Percentiles rank a stretch among this genome's conserved stretches.
Conservation (phyloP, 2,113 vertebrate species). For the Heterotis niloticus region DNA sequence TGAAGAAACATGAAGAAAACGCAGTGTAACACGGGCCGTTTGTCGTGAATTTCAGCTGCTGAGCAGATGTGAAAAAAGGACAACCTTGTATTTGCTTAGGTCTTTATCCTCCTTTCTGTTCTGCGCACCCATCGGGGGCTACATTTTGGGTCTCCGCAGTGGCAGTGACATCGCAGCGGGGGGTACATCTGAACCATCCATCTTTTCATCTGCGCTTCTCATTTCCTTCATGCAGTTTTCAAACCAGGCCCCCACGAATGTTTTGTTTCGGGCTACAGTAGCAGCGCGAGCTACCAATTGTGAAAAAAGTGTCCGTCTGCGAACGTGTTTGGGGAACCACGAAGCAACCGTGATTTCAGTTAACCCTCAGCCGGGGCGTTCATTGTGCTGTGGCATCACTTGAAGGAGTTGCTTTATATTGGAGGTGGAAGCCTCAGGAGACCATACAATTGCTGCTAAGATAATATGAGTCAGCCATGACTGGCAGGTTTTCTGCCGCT, state of each 20-base stretch:
- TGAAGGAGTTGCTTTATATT: too few relatives aligned
- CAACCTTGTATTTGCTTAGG: not conserved
- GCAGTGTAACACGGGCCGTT: too few relatives aligned
- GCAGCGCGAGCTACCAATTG: slow-evolving; percentile 14
- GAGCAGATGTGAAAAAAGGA: not conserved
- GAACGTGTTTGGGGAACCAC: not conserved
- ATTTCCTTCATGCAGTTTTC: not conserved
- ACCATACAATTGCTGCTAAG: too few relatives aligned
- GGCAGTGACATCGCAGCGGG: not conserved
- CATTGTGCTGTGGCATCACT: too few relatives aligned
- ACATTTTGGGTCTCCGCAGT: not conserved
- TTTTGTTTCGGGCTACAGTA: slow-evolving; percentile 13
- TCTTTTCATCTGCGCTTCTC: not conserved
- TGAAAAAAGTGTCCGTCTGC: not conserved
- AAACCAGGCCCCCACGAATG: too few relatives aligned
- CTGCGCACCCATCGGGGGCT: not conserved
- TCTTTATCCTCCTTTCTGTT: not conserved
- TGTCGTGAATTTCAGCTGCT: not conserved
- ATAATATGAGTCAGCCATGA: slow-evolving; percentile 17
- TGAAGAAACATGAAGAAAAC: too few relatives aligned
- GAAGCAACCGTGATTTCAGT: not conserved
- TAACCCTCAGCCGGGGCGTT: too few relatives aligned
- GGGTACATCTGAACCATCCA: not conserved
- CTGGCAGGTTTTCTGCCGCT: slow-evolving; percentile 25
- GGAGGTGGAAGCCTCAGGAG: too few relatives aligned